phyloP scores from a whole-genome alignment of 2,113 vertebrate species.

The Elephas maximus region DNA sequence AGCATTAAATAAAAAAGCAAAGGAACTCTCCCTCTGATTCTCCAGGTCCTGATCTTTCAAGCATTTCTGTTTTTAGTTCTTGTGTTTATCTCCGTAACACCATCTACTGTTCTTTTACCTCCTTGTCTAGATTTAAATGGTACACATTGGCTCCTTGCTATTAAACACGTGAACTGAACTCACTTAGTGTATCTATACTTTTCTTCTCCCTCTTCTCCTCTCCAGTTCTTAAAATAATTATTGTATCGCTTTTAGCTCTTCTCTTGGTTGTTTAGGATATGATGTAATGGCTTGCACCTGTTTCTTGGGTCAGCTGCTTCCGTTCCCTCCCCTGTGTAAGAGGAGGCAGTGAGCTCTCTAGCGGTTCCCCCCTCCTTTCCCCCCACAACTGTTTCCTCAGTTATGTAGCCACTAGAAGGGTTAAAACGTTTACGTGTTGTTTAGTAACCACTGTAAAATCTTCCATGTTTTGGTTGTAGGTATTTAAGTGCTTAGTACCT shows the following conservation, averaged over 20 bases:
- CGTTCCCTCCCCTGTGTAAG: not conserved
- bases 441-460: not conserved
- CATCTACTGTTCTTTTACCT: not conserved
- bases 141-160: not conserved
- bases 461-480: not conserved
- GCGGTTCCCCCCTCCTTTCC: not conserved
- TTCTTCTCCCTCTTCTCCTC: not conserved
- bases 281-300: not conserved
- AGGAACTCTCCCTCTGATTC: not conserved
- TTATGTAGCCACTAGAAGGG: not conserved
- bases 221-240: not conserved
- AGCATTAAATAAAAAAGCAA: not conserved
- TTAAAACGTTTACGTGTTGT: not conserved
- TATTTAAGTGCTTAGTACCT: not conserved
- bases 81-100: not conserved
- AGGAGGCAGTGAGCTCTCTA: not conserved
- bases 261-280: not conserved
- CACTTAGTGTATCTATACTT: not conserved
- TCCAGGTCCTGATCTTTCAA: not conserved
- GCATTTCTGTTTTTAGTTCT: not conserved
- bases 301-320: not conserved
- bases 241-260: not conserved
- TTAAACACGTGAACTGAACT: not conserved
- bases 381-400: not conserved
- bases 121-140: not conserved